These are phyloP conservation scores for Thinocorus orbignyianus DNA, from an alignment of 2,113 vertebrate species.

Conservation along the genomic window DNA sequence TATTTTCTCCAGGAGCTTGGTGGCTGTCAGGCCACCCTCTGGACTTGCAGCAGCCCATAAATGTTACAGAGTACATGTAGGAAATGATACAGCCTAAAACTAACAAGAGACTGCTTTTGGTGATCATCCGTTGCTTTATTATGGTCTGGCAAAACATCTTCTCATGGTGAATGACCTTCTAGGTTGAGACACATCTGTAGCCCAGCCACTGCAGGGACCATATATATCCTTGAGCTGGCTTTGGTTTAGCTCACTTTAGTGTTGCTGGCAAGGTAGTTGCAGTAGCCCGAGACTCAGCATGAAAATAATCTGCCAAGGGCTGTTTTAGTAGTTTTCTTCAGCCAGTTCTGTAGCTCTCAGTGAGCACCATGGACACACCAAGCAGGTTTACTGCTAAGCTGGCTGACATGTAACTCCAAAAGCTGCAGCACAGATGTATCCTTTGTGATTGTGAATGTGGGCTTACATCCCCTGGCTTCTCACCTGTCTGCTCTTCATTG, in stretches of 20 bases:
- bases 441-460: background rate
- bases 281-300: background rate
- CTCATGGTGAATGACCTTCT: fast-evolving
- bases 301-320: background rate
- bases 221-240: background rate
- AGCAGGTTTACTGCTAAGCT: background rate
- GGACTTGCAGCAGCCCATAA: background rate
- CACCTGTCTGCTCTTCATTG: background rate
- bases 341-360: background rate
- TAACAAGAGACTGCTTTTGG: background rate
- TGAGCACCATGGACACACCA: background rate
- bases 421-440: fast-evolving
- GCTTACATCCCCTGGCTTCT: background rate
- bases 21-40: background rate
- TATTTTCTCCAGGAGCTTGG: background rate
- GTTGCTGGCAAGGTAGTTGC: background rate
- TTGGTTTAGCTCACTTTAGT: background rate
- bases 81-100: background rate
- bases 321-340: background rate
- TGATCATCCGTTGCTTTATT: background rate
- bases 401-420: background rate
- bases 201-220: background rate
- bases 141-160: background rate
- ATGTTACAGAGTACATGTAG: background rate
- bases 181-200: background rate